Evolutionary conservation across 2,113 vertebrate species (phyloP).

Genomic region (Podiceps cristatus): DNA sequence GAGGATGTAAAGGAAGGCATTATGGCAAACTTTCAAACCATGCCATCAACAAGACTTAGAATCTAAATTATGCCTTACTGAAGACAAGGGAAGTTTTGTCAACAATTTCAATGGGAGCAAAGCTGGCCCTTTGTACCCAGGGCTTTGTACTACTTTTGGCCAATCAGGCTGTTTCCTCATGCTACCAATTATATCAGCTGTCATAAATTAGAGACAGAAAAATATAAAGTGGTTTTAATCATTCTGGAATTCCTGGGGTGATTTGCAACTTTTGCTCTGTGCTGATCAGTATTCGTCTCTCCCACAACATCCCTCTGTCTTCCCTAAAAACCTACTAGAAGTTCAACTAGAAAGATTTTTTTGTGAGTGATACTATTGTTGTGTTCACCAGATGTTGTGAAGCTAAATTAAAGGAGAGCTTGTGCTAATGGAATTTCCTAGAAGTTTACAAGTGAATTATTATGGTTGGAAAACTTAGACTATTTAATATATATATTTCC

Average conservation of each 20-base stretch:
- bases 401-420: constrained; percentile 26
- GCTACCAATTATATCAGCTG: background rate
- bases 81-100: background rate
- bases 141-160: background rate
- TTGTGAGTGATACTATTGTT: background rate
- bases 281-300: background rate
- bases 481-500: constrained; percentile 53
- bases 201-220: background rate
- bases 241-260: background rate
- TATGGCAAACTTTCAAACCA: background rate
- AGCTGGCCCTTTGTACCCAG: background rate
- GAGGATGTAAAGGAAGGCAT: background rate
- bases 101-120: background rate
- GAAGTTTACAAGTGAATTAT: constrained; percentile 37
- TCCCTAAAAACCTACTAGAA: background rate
- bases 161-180: background rate
- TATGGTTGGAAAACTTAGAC: background rate
- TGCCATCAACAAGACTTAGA: background rate
- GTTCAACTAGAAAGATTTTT: background rate
- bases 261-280: background rate
- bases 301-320: background rate
- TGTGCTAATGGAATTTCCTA: constrained; percentile 58
- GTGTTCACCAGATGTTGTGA: constrained; percentile 57
- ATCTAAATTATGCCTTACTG: background rate
- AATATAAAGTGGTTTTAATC: background rate